These are phyloP conservation scores for Xanthia togata DNA, from an alignment of 2,888 invertebrate genomes.

Conservation along the genomic window DNA sequence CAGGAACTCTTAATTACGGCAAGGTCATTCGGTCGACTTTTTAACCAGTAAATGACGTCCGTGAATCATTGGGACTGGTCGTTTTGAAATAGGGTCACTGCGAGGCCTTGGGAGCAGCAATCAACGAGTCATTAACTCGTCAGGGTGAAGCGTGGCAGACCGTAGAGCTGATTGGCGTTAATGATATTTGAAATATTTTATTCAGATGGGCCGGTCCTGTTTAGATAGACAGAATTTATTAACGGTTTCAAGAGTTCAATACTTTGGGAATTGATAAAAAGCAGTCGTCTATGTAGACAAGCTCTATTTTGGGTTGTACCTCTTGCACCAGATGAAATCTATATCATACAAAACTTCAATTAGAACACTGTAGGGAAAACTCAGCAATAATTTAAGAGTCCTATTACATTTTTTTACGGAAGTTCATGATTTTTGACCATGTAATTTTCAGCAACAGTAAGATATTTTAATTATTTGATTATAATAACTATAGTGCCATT, in stretches of 20 bases:
- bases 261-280: not conserved
- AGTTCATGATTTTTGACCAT: too few relatives aligned
- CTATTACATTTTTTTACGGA: too few relatives aligned
- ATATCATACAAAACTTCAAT: not conserved
- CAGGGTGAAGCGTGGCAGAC: slow-evolving; percentile 38
- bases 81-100: slow-evolving; percentile 72
- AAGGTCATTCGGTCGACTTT: slow-evolving; percentile 77
- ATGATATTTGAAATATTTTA: slow-evolving; percentile 27
- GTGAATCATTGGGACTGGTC: slow-evolving; percentile 73
- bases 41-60: slow-evolving; percentile 81
- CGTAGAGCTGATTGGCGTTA: slow-evolving; percentile 29
- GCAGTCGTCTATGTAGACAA: not conserved
- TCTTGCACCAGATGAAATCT: not conserved
- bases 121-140: slow-evolving; percentile 60
- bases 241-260: not conserved
- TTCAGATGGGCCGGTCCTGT: not conserved
- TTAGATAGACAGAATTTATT: not conserved
- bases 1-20: slow-evolving; percentile 78
- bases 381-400: not conserved
- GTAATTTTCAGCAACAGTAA: too few relatives aligned
- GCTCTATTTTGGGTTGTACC: not conserved
- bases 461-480: too few relatives aligned
- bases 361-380: not conserved
- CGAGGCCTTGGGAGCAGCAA: slow-evolving; percentile 64
- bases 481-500: too few relatives aligned